Base-by-base conservation (phyloP, 2,888 invertebrate species). In the Myopa testacea region DNA sequence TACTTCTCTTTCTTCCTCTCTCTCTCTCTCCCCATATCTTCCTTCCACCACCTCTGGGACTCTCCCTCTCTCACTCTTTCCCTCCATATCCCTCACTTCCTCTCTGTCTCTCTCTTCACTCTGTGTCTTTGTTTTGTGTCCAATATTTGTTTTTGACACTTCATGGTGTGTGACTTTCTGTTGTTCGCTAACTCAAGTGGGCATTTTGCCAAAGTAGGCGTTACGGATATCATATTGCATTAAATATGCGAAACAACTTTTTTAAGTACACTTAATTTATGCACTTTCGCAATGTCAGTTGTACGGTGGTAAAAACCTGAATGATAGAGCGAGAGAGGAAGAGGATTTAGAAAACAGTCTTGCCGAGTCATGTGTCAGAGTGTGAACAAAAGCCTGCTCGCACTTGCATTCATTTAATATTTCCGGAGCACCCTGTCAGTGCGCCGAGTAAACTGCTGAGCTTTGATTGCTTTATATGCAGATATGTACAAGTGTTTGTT, bases 351-450 rank as follows among this genome's bases (percentile, higher is more conserved):
- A 10, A 45, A 10, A 45, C 6, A 45, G 7, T 45, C 45, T 8
- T 45, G 45, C 45, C 1, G 45, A 45, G 26, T 62, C 26, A 10
- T 26, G 26, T 10, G 37, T 4, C 14, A 34, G 40, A 40, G n/a
- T 16, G 67, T 37, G n/a, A 38, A 67, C 37, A 38, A 67, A 55
- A 55, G 4, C 7, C 34, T 45, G 50, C 52, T 10, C 37, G 12
- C 70, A 55, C 52, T 69, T 69, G 68, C 68, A 69, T 69, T 69
- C 40, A 69, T 69, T 70, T 70, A 70, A 70, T 70, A 26, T 37
- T 37, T 55, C 70, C 70, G 52, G 70, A 16, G 8, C 26, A 26
- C 26, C 12, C 55, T 70, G 52, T 26, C 52, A 70, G 14, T n/a
- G 38, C 10, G 37, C 65, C 34, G 10, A 55, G n/a, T n/a, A 70